These are phyloP conservation scores for Tipula lateralis DNA, from an alignment of 2,888 invertebrate species.

Conservation along the genomic window DNA sequence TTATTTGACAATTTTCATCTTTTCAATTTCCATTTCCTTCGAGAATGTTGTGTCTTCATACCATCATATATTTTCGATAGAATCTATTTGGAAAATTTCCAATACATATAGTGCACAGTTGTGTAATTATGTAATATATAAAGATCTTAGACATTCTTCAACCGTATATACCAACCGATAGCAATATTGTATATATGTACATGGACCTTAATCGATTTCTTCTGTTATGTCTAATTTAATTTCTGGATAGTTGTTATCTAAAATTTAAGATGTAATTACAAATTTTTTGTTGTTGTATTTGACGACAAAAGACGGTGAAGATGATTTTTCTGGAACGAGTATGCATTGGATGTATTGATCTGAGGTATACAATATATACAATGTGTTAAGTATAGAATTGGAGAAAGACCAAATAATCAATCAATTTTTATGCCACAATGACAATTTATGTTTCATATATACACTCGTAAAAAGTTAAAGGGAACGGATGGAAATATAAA, in stretches of 20 bases:
- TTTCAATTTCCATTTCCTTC: neutral
- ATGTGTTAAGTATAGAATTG: neutral
- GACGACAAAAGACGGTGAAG: neutral
- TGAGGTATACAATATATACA: neutral
- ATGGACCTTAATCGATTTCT: neutral
- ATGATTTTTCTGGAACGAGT: neutral
- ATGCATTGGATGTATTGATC: neutral
- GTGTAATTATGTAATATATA: neutral
- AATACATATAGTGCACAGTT: neutral
- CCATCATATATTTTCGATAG: neutral
- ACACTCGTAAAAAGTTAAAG: neutral
- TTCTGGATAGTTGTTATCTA: neutral
- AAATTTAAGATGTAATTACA: conserved; percentile 1
- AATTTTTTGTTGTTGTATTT: neutral
- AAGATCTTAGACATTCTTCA: neutral
- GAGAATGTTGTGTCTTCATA: neutral
- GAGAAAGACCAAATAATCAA: neutral
- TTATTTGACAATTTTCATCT: neutral
- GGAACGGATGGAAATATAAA: neutral
- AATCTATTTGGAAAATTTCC: neutral
- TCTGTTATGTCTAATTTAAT: neutral
- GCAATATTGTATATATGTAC: no score
- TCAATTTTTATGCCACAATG: neutral
- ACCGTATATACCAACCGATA: neutral
- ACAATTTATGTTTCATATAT: neutral